These are phyloP conservation scores for Agonopterix heracliana DNA, from an alignment of 2,888 invertebrate species.

Conservation along the genomic window DNA sequence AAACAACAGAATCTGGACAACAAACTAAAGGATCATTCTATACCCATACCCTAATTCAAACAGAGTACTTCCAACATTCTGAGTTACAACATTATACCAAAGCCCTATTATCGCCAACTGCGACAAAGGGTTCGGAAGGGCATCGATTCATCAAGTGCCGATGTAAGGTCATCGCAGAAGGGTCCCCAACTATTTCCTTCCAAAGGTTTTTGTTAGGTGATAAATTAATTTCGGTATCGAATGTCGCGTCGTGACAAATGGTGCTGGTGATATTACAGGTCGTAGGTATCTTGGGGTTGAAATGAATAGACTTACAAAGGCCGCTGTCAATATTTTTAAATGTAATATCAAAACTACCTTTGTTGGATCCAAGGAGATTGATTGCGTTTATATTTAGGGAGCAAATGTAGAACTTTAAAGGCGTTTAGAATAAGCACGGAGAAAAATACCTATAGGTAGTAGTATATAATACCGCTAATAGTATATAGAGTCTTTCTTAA, in stretches of 20 bases:
- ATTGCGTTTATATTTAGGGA: not conserved
- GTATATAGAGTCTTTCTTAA: too few species aligned
- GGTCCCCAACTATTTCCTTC: conserved; percentile 49
- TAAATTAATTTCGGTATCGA: conserved; percentile 55
- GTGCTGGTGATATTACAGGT: not conserved
- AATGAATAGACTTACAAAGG: not conserved
- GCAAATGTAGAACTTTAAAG: too few species aligned
- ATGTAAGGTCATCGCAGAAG: conserved; percentile 38
- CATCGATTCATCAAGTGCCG: conserved; percentile 57
- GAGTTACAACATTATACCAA: too few species aligned
- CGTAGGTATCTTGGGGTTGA: not conserved
- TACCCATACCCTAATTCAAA: too few species aligned
- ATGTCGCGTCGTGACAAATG: conserved; percentile 20
- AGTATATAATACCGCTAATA: too few species aligned
- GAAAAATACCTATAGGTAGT: too few species aligned
- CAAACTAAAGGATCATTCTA: too few species aligned
- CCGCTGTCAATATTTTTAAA: not conserved
- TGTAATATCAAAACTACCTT: too few species aligned
- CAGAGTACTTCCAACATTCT: too few species aligned
- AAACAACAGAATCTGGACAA: too few species aligned
- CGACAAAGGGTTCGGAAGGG: conserved; percentile 52
- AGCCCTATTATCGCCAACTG: conserved; percentile 2
- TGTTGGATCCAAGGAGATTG: not conserved
- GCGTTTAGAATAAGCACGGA: too few species aligned
- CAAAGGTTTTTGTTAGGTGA: conserved; percentile 45